phyloP scores from a whole-genome alignment of 2,113 vertebrate species.

The Gopherus flavomarginatus region DNA sequence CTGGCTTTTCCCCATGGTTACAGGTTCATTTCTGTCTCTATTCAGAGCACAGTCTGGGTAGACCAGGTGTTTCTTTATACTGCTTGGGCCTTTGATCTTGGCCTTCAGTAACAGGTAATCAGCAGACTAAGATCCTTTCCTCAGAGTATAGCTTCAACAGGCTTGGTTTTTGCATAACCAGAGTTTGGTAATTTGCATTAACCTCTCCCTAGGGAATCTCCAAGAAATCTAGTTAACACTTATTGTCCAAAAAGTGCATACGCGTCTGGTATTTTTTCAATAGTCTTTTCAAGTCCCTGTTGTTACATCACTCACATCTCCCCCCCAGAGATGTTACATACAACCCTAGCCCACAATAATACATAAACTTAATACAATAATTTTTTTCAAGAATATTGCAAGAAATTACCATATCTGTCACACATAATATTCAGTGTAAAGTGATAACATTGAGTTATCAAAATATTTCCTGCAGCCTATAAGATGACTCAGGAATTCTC shows the following conservation, averaged over 20 bases:
- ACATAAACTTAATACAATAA: background rate
- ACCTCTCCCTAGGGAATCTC: background rate
- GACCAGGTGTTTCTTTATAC: background rate
- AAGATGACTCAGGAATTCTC: background rate
- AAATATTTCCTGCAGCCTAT: slow-evolving; percentile 13
- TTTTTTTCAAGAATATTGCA: background rate
- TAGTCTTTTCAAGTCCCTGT: background rate
- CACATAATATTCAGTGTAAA: background rate
- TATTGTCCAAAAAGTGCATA: background rate
- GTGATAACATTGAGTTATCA: background rate
- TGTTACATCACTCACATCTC: background rate
- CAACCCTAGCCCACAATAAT: too few species aligned
- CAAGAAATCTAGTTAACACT: background rate
- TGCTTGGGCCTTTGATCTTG: background rate
- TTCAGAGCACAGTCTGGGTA: background rate
- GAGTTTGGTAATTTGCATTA: background rate
- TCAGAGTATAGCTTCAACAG: background rate
- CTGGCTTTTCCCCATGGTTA: background rate
- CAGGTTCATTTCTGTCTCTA: background rate
- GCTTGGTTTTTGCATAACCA: background rate
- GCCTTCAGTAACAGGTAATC: background rate
- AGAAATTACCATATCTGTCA: too few species aligned
- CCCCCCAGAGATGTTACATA: background rate
- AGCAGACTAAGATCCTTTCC: background rate
- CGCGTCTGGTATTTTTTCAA: background rate